A percentile compares a stretch with the other conserved stretches of the same genome.
Evolutionary conservation across 2,888 invertebrate species (phyloP).

Genomic region (Escarpia spicata): DNA sequence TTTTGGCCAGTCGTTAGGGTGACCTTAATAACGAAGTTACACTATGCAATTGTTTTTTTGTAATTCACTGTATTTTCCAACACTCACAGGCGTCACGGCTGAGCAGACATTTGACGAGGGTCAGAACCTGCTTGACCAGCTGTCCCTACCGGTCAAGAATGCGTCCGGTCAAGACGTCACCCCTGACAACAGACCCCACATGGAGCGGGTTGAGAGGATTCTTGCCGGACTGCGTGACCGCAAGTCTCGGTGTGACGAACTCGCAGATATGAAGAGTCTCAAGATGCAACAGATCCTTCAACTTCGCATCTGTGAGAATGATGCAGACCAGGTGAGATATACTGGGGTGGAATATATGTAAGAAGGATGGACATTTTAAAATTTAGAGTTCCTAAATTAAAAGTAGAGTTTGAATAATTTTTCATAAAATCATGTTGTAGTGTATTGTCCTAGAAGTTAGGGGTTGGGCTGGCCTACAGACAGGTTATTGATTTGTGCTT

Average conservation of each 20-base stretch:
- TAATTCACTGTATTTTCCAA: neutral
- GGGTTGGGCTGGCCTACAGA: too few species aligned
- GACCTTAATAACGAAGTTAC: too few species aligned
- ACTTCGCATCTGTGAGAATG: constrained; percentile 80
- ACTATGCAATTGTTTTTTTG: neutral
- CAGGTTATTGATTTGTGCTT: too few species aligned
- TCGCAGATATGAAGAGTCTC: constrained; percentile 79
- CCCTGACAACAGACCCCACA: constrained; percentile 69
- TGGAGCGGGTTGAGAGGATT: constrained; percentile 77
- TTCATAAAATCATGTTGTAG: too few species aligned
- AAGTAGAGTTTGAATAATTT: too few species aligned
- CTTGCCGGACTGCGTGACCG: constrained; percentile 71
- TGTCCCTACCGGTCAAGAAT: constrained; percentile 82
- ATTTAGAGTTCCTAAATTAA: too few species aligned
- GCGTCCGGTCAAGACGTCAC: constrained; percentile 76
- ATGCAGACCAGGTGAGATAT: constrained; percentile 73
- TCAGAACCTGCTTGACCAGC: constrained; percentile 80
- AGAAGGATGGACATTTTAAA: too few species aligned
- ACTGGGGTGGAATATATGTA: neutral
- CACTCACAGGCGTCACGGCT: constrained; percentile 73
- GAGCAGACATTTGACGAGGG: constrained; percentile 78
- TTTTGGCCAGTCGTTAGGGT: too few species aligned
- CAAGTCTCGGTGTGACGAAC: constrained; percentile 75
- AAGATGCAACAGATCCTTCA: constrained; percentile 81
- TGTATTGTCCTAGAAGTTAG: too few species aligned